Evolutionary conservation across 2,113 vertebrate species (phyloP), one percentile per base, ranked within the genome.

Genomic region (Oryzias woworae): DNA sequence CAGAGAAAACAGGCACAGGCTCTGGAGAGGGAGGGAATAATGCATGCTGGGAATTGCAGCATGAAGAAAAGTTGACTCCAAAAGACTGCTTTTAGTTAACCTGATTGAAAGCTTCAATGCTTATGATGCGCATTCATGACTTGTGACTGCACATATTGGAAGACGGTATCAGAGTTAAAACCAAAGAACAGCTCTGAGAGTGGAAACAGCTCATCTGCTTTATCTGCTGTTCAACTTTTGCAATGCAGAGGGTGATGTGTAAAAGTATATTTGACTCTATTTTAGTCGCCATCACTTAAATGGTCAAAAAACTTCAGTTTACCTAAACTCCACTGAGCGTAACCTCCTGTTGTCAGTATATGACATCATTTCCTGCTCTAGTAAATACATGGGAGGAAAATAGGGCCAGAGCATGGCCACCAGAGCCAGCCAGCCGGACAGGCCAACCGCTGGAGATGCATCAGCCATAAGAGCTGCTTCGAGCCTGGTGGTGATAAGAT

Each of bases 401-500:
- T 70, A 62, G 63, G 1, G 18, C 49, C 65, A 71, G 63, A 79
- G 80, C 75, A 73, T 76, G 75, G 69, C 63, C 72, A 64, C 47
- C 57, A 72, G 65, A 77, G 66, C 62, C 45, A 76, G 70, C 48
- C 47, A 71, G 66, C 53, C 52, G 79, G 62, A 69, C 64, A 78
- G 49, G 71, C 43, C 42, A 69, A 22, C 23, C 44, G 61, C 77
- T 64, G 77, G 74, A 79, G 77, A 77, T 66, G 65, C 60, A 51
- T 77, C 69, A 75, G 83, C 83, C 80, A 73, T 55, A 45, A 84
- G 85, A 78, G 53, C 70, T 26, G 82, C 85, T 80, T 58, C 62
- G 56, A 77, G 85, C 82, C 74, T 53, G 77, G 69, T 77, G 66
- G 71, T 88, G 87, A 88, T 78, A 79, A 87, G 85, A 86, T 88